Conservation (phyloP, 2,888 invertebrate species). For the Pachydiplax longipennis region DNA sequence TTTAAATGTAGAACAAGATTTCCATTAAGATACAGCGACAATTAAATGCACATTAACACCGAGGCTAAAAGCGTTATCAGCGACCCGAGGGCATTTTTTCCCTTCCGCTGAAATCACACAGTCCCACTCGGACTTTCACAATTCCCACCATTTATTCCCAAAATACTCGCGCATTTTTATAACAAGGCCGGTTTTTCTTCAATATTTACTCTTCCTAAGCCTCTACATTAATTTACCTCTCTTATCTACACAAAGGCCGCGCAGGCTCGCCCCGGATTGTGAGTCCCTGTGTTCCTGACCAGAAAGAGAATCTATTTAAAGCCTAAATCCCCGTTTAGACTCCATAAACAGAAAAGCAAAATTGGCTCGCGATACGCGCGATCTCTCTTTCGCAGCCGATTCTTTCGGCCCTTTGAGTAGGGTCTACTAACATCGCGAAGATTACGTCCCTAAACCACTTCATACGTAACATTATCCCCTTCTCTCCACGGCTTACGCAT, state of each 20-base stretch:
- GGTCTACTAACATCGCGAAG: background rate
- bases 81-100: too few species aligned
- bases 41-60: too few species aligned
- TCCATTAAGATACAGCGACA: too few species aligned
- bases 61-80: too few species aligned
- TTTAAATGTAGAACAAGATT: too few species aligned
- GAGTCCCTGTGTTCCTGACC: background rate
- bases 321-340: background rate
- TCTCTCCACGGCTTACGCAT: background rate
- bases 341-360: background rate
- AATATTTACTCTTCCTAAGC: background rate
- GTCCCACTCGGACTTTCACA: background rate
- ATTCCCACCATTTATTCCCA: background rate
- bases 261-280: background rate
- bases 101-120: too few species aligned
- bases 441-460: background rate
- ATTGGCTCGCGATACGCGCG: background rate
- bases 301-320: background rate
- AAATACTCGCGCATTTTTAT: background rate
- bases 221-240: background rate
- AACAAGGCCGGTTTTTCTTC: background rate
- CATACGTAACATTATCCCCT: background rate
- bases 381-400: background rate
- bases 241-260: background rate
- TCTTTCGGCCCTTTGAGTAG: background rate